Base-by-base conservation (phyloP, 2,888 invertebrate species). In the Cenopis cana region DNA sequence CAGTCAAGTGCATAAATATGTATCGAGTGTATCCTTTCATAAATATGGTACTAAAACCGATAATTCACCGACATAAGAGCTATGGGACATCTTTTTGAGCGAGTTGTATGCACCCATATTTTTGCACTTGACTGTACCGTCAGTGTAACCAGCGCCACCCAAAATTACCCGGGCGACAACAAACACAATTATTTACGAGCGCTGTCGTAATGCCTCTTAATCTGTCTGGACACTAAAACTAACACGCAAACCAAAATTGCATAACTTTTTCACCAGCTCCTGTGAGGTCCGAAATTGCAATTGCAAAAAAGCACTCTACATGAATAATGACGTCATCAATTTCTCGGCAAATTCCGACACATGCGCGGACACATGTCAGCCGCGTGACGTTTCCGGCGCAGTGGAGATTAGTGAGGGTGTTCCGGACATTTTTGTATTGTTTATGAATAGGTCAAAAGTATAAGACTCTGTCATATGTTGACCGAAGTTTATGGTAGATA, bases 311-410 rank as follows among this genome's bases (percentile, higher is more conserved):
- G 69, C 83, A 82, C 84, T 86, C 82, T 85, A 86, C 81, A 86
- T 87, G 88, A 89, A 85, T 91, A 89, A 93, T 91, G 91, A 89
- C 87, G 89, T 88, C 91, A 89, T 90, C 90, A 89, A 86, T 87
- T 85, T 85, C 85, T 82, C 82, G 82, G 81, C 85, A 80, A 82
- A 86, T 88, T 85, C 86, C 82, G 79, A 86, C 89, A 89, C 89
- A 88, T 88, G 89, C 85, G 83, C 79, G 73, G 86, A 86, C 90
- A 89, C 85, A 88, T 90, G 90, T 89, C 87, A 88, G 88, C 88
- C 84, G 88, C 86, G 88, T 86, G 84, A 79, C 76, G 80, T 86
- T 91, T 93, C 93, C 92, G 90, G 86, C 84, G 77, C 33, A 33
- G 33, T 76, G 60, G 66, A 70, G 36, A 56, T 74, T 82, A 79